Percentiles rank a stretch among this genome's conserved stretches.
phyloP scores from a whole-genome alignment of 2,797 vertebrate genomes.

The Myripristis murdjan region DNA sequence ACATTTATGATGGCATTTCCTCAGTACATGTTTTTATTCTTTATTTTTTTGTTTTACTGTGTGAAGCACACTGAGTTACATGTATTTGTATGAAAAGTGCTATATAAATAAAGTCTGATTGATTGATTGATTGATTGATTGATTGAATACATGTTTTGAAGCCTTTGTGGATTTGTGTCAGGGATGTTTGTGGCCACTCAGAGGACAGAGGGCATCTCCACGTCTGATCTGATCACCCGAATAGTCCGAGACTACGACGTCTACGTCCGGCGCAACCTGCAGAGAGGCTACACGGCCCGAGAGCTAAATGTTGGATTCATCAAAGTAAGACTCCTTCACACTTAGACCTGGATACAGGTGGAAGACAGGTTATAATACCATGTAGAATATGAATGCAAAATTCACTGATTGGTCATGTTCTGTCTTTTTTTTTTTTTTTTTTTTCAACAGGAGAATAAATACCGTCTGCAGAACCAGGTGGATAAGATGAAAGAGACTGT shows the following conservation, averaged over 20 bases:
- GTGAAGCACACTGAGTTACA: too few relatives aligned
- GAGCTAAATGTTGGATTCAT: slow-evolving; percentile 98
- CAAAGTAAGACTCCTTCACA: slow-evolving; percentile 85
- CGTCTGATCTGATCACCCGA: slow-evolving; percentile 97
- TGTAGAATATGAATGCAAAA: not conserved
- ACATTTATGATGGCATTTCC: too few relatives aligned
- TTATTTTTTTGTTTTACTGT: too few relatives aligned
- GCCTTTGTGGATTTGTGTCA: slow-evolving; percentile 69
- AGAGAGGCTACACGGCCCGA: slow-evolving; percentile 96
- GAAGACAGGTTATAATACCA: not conserved
- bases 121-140: too few relatives aligned
- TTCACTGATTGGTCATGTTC: not conserved
- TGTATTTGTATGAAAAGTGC: too few relatives aligned
- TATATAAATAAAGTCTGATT: too few relatives aligned
- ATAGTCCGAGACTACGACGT: slow-evolving; percentile 97
- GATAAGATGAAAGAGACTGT: slow-evolving; percentile 99
- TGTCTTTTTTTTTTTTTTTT: not conserved
- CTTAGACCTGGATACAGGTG: not conserved
- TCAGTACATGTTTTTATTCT: too few relatives aligned
- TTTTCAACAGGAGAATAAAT: slow-evolving; percentile 98
- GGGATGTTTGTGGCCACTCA: slow-evolving; percentile 98
- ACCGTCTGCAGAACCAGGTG: slow-evolving; percentile 96
- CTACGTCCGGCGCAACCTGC: slow-evolving; percentile 95
- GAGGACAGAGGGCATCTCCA: slow-evolving; percentile 98
- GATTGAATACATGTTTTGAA: too few relatives aligned